Evolutionary conservation across 2,113 vertebrate genomes (phyloP).

Genomic region (Dipodomys spectabilis): DNA sequence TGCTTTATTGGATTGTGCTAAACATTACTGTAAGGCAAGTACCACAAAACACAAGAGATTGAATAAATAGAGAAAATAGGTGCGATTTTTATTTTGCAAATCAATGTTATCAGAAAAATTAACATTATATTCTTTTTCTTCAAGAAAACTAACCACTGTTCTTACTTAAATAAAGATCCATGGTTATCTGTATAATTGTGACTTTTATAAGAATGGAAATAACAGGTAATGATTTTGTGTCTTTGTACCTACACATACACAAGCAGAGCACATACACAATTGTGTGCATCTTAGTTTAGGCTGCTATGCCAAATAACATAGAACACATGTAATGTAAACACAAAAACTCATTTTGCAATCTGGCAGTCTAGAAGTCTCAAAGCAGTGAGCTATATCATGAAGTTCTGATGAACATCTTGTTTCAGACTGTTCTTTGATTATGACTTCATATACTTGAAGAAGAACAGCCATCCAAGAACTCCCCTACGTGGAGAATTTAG

Average conservation of each 20-base stretch:
- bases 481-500: no score
- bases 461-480: no score
- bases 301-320: no score
- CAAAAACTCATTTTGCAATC: no score
- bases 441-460: no score
- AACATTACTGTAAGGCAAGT: background rate
- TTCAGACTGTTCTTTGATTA: no score
- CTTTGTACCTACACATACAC: background rate
- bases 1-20: background rate
- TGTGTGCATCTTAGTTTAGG: no score
- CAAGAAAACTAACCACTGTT: background rate
- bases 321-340: no score
- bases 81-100: background rate
- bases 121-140: background rate
- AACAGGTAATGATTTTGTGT: rapidly evolving
- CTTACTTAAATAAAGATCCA: background rate
- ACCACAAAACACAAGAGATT: background rate
- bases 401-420: no score
- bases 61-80: background rate
- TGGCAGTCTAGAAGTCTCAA: no score
- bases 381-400: no score
- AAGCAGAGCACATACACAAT: no score
- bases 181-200: background rate
- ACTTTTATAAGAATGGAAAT: background rate
- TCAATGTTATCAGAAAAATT: background rate